Base-by-base conservation (phyloP, 2,113 vertebrate genomes). In the Harpagus bidentatus region DNA sequence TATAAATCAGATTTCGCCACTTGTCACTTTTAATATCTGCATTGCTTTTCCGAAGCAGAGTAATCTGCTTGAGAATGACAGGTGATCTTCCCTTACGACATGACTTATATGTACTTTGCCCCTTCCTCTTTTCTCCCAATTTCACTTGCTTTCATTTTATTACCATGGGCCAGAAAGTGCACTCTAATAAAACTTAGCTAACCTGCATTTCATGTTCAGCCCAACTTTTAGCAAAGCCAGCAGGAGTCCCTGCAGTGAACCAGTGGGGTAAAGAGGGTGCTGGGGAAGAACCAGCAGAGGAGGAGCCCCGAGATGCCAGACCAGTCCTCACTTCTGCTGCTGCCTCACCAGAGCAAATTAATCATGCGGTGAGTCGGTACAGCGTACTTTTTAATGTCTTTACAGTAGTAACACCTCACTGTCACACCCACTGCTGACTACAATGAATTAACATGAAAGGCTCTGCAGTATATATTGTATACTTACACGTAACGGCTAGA, bases 291-390 rank as follows among this genome's bases (percentile, higher is more conserved):
- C 9, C 28, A 56, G 28, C 19, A 78, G 34, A 42, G 20, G 16
- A 69, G 17, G 20, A 90, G 19, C 14, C 23, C 7, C 0, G 1
- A 62, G 55, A 38, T 45, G 16, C 29, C 74, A 70, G 58, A 53
- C 1, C 16, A 66, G 28, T 15, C 25, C 32, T 42, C 23, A 14
- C 29, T 53, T 38, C 38, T 5, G 11, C 61, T 85, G 78, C 56
- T 69, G 36, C 21, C 78, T 36, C 19, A 25, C 8, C 23, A 70
- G 13, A 77, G 21, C 26, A 84, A 61, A 88, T 32, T 29, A 73
- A 85, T n/a, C 42, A 53, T 0, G 0, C 0, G 0, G 11, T n/a
- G 53, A 86, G 32, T 21, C 0, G 0, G 16, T 17, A 34, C 32
- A 62, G 19, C 42, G 70, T 61, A 48, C 9, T 48, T 83, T 65